Percentiles rank a stretch among this genome's conserved stretches.
Conservation (phyloP, 2,797 vertebrate species). For the Tachyglossus aculeatus region DNA sequence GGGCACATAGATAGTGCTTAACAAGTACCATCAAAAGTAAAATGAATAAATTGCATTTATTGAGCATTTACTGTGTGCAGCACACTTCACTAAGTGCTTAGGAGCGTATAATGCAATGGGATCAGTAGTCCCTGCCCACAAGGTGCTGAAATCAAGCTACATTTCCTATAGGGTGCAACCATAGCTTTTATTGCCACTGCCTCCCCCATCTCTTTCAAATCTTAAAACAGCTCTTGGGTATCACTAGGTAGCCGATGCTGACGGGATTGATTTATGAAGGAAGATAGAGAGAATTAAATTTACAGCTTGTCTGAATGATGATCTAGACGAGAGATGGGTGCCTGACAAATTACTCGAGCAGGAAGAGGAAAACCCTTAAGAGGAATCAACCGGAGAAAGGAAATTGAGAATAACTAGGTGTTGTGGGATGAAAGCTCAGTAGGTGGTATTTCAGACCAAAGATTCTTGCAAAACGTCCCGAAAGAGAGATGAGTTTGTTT, state of each 20-base stretch:
- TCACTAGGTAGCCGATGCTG: not conserved
- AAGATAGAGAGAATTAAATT: conserved; percentile 28
- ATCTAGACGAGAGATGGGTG: not conserved
- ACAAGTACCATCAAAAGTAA: too few relatives aligned
- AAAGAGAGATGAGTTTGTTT: not conserved
- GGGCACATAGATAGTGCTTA: too few relatives aligned
- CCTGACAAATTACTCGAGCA: conserved; percentile 24
- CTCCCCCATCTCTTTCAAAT: not conserved
- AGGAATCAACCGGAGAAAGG: not conserved
- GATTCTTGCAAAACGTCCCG: not conserved
- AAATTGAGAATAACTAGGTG: not conserved
- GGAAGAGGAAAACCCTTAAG: conserved; percentile 9
- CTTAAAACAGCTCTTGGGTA: not conserved
- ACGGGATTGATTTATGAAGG: conserved; percentile 28
- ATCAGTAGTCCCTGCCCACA: too few relatives aligned
- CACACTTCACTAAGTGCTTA: too few relatives aligned
- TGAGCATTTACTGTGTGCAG: too few relatives aligned
- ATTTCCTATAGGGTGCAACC: not conserved
- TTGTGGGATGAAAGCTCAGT: not conserved
- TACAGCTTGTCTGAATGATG: conserved; percentile 27
- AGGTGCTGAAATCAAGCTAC: too few relatives aligned
- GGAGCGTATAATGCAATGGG: too few relatives aligned
- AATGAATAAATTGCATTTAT: too few relatives aligned
- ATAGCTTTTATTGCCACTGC: not conserved
- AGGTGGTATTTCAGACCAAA: not conserved